These are phyloP conservation scores for Polydrusus cervinus DNA, from an alignment of 2,888 invertebrate species.

Conservation along the genomic window DNA sequence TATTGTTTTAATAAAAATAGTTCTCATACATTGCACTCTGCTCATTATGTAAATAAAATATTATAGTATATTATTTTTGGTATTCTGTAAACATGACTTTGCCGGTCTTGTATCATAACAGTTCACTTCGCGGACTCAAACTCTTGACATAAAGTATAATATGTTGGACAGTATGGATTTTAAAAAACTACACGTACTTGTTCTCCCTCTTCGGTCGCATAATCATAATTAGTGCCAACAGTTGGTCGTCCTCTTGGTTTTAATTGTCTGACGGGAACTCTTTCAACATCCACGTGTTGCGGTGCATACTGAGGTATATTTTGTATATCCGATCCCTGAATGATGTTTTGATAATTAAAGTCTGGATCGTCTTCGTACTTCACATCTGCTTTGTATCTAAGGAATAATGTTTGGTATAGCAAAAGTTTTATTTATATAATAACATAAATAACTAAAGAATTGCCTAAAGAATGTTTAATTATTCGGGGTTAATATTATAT, in stretches of 20 bases:
- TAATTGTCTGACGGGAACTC: conserved; percentile 53
- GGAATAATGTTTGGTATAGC: too few species aligned
- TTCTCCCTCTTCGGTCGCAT: conserved; percentile 38
- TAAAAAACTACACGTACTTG: conserved; percentile 35
- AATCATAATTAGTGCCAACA: conserved; percentile 48
- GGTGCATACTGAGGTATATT: conserved; percentile 20
- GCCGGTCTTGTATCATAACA: too few species aligned
- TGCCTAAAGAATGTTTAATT: too few species aligned
- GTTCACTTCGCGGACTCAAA: too few species aligned
- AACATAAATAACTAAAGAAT: too few species aligned
- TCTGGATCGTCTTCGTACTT: conserved; percentile 71
- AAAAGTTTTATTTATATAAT: too few species aligned
- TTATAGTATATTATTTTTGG: too few species aligned
- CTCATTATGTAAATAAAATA: too few species aligned
- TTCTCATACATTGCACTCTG: background rate
- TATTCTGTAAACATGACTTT: too few species aligned
- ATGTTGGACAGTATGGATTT: too few species aligned
- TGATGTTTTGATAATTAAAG: conserved; percentile 30
- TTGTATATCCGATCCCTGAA: conserved; percentile 10
- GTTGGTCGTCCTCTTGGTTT: conserved; percentile 31
- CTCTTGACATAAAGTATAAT: too few species aligned
- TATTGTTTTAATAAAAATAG: background rate
- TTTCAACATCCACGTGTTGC: conserved; percentile 49
- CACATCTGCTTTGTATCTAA: conserved; percentile 75
- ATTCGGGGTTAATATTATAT: too few species aligned